Conservation (phyloP, 2,113 vertebrate species). For the Candoia aspera region DNA sequence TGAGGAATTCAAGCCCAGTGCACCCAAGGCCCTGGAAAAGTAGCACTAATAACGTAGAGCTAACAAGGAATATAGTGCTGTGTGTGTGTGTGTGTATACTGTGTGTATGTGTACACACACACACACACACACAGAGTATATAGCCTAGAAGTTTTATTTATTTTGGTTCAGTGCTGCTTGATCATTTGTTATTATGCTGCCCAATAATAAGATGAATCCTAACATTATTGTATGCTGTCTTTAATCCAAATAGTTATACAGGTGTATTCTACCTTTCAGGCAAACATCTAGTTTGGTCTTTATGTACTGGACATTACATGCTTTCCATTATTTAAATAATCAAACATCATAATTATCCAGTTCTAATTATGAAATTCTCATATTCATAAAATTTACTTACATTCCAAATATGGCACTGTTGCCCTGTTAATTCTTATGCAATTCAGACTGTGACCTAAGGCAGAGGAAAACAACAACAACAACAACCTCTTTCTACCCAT, state of each 20-base stretch:
- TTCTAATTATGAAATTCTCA: background rate
- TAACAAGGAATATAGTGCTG: no score
- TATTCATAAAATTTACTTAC: background rate
- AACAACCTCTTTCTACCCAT: background rate
- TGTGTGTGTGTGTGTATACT: no score
- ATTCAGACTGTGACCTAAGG: background rate
- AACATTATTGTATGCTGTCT: constrained; percentile 37
- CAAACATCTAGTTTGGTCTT: background rate
- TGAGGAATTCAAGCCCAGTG: no score
- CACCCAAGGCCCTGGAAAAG: no score
- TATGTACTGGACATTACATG: background rate
- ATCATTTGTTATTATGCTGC: constrained; percentile 38
- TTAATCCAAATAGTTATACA: constrained; percentile 24
- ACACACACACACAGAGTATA: no score
- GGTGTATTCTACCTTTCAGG: no score
- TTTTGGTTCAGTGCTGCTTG: no score
- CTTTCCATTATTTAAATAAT: background rate
- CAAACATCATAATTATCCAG: background rate
- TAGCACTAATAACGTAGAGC: no score
- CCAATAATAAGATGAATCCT: constrained; percentile 32
- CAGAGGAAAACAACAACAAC: background rate
- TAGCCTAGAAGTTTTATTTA: no score
- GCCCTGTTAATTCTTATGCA: background rate
- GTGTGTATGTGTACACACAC: no score
- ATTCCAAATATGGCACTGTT: background rate